These are phyloP conservation scores for Mesocricetus auratus DNA, from an alignment of 2,113 vertebrate genomes.

Conservation along the genomic window DNA sequence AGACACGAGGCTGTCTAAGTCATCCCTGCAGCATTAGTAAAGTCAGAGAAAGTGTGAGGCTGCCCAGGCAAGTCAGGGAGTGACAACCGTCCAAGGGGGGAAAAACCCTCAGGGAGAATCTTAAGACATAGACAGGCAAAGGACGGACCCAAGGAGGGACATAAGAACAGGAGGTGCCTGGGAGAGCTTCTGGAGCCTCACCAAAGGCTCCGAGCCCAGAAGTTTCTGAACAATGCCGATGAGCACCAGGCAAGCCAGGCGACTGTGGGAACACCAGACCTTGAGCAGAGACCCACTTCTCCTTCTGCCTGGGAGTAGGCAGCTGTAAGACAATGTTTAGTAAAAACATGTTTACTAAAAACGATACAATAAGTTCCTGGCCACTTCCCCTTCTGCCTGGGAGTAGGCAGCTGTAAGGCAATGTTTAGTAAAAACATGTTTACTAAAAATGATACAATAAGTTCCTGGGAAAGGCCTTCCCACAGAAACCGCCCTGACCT, in stretches of 20 bases:
- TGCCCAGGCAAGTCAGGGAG: neutral
- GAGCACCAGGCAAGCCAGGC: neutral
- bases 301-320: no score
- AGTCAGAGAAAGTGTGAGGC: neutral
- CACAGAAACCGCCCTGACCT: no score
- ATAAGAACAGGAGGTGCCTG: neutral
- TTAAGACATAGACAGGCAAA: neutral
- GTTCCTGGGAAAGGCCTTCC: no score
- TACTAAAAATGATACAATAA: no score
- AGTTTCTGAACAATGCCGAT: neutral
- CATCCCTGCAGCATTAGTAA: neutral
- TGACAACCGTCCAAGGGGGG: neutral
- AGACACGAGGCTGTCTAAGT: neutral
- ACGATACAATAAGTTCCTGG: no score
- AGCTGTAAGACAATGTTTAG: no score
- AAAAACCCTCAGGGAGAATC: neutral
- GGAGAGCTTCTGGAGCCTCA: neutral
- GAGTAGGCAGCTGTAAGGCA: no score
- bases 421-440: no score
- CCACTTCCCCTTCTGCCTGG: no score
- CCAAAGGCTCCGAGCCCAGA: neutral
- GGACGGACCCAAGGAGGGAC: neutral
- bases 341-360: no score
- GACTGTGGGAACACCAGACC: no score
- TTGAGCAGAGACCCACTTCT: no score